Base-by-base conservation (phyloP, 2,113 vertebrate genomes). In the Sinocyclocheilus anshuiensis region DNA sequence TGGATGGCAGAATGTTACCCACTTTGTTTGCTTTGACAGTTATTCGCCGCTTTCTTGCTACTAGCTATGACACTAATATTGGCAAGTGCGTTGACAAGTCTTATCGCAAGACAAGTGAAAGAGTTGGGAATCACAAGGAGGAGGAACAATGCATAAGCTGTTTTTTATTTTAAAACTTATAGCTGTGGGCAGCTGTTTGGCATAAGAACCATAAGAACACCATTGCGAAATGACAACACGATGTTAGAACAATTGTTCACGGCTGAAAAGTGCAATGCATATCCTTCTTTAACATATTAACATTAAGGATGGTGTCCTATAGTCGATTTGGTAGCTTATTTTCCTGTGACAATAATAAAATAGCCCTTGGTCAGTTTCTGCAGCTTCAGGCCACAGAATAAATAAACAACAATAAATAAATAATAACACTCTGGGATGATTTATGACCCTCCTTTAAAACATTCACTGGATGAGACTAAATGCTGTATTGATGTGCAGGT, bases 341-440 rank as follows among this genome's bases (percentile, higher is more conserved):
- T 77, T 84, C 24, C 81, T 20, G 45, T 20, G 4, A 33, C 9
- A 12, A 29, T 77, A 71, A 63, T 77, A 85, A 84, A 86, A 81
- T 55, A 63, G 61, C 67, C 61, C 24, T 75, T 24, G 33, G 83
- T 79, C 72, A 39, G 86, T 78, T 85, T 86, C 76, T 59, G 63
- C 20, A n/a, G 84, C 71, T 76, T 75, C 9, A 13, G 48, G 74
- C 67, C 63, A 84, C 53, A 3, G 69, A 69, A 86, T 87, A 88
- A 88, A 77, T 87, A 89, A 88, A 77, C 84, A 67, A 84, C 61
- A 39, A 55, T 65, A 87, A 86, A 90, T 90, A 87, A 90, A 89
- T 87, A 89, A 88, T 89, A 88, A 77, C 84, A 63, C 84, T 61
- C 45, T 39, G 42, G 39, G 48, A 85, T 88, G 86, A 90, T 84